These are phyloP conservation scores for Platycercus adscitus DNA, from an alignment of 2,113 vertebrate species.

Conservation along the genomic window DNA sequence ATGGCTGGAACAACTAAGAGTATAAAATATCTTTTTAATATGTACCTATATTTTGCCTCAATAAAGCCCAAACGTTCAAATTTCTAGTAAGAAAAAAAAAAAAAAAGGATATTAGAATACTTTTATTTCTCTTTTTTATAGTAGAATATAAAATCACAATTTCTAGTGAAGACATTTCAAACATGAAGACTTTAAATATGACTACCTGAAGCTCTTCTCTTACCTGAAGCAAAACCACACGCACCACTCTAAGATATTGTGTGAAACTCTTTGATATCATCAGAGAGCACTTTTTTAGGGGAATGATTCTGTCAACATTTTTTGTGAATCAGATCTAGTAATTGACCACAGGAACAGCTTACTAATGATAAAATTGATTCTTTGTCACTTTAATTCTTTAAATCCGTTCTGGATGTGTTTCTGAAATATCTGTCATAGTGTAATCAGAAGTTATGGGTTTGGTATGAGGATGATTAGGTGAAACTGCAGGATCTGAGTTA, in stretches of 20 bases:
- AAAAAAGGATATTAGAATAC: neutral
- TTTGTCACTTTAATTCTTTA: conserved; percentile 16
- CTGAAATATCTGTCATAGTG: neutral
- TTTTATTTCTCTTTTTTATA: neutral
- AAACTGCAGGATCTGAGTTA: conserved; percentile 19
- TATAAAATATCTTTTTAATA: neutral
- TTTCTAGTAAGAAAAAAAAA: neutral
- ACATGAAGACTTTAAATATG: neutral
- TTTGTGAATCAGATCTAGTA: neutral
- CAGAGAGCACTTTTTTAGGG: neutral
- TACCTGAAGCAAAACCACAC: neutral
- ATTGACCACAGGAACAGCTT: neutral
- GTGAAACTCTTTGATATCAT: neutral
- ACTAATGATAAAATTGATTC: neutral
- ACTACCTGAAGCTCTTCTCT: neutral
- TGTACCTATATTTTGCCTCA: neutral
- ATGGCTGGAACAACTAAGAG: neutral
- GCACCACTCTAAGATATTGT: neutral
- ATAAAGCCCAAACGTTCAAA: neutral
- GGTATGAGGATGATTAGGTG: neutral
- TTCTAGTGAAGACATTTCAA: neutral
- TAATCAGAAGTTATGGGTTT: conserved; percentile 23
- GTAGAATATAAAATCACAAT: neutral
- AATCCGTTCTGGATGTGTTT: neutral
- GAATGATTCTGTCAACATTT: neutral